Base-by-base conservation (phyloP, 2,113 vertebrate species). In the Leucosticte australis region DNA sequence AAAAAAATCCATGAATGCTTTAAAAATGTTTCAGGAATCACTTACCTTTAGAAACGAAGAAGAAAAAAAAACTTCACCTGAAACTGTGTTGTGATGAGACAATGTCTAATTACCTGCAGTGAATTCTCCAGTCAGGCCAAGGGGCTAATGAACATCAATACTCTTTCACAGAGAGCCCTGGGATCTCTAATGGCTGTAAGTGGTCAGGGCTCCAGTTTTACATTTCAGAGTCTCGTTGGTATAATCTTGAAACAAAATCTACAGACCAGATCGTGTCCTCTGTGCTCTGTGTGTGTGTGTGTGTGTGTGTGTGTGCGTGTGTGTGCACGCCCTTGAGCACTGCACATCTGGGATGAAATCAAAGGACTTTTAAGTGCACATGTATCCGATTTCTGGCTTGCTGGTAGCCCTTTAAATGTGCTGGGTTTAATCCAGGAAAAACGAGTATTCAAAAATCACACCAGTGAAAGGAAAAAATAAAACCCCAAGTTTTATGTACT, bases 371-470 rank as follows among this genome's bases (percentile, higher is more conserved):
- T 60, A 88, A 95, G 47, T 49, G 44, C 85, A 91, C 63, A 63
- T 81, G 44, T 85, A 92, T 91, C 73, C 7, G 13, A 88, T 96
- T 95, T 94, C 94, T 96, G 94, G 79, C 52, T 85, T 86, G 60
- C 85, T 77, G 31, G 67, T 92, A 77, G 85, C 39, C 75, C 79
- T 94, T 94, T 95, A 90, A 83, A 90, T 71, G 68, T 74, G 39
- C 77, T 95, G 91, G 89, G 77, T 56, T 92, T 90, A 80, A 70
- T 96, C 94, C 95, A 97, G 95, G 94, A 95, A 93, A 92, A 96
- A 94, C 0, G 18, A 86, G 42, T 70, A 63, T 83, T 90, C 70
- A 92, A 88, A 95, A 94, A 83, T 97, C 93, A 97, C 93, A 93
- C 68, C 60, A 92, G 17, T 37, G 20, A 86, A 91, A 56, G 84